These are phyloP conservation scores for Protosalanx chinensis DNA, from an alignment of 2,797 vertebrate genomes.

Conservation along the genomic window DNA sequence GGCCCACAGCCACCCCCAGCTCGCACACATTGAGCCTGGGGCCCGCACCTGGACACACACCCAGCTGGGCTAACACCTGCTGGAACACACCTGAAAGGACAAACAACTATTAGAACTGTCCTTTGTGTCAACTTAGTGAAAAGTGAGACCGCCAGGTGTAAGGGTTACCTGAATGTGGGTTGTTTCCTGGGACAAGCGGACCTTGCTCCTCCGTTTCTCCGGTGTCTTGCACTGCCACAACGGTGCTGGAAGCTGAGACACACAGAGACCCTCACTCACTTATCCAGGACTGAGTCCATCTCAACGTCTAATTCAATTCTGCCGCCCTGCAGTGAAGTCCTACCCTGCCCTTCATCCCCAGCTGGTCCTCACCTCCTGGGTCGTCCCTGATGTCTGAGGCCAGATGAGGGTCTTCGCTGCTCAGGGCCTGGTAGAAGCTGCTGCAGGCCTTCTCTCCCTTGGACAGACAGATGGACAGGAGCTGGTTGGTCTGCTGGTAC, in stretches of 20 bases:
- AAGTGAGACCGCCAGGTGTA: neutral
- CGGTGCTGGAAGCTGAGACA: slow-evolving; percentile 12
- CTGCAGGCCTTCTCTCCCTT: slow-evolving; percentile 57
- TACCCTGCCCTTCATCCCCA: neutral
- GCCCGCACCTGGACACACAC: slow-evolving; percentile 22
- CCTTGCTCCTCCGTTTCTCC: slow-evolving; percentile 3
- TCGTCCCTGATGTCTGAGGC: slow-evolving; percentile 46
- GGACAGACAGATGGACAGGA: slow-evolving; percentile 50
- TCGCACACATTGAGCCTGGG: slow-evolving; percentile 52
- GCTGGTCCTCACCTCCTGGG: neutral
- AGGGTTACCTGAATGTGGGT: slow-evolving; percentile 29
- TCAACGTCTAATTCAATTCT: neutral
- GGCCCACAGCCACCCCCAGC: slow-evolving; percentile 49
- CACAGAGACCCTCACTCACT: neutral
- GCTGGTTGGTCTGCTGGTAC: slow-evolving; percentile 44
- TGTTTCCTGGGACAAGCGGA: slow-evolving; percentile 1
- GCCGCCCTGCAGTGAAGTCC: neutral
- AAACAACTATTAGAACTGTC: neutral
- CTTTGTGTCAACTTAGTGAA: neutral
- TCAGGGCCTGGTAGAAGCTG: slow-evolving; percentile 50
- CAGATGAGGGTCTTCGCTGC: slow-evolving; percentile 44
- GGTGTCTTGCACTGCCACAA: slow-evolving; percentile 44
- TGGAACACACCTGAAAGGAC: slow-evolving; percentile 37
- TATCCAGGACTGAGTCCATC: neutral
- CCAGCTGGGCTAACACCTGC: slow-evolving; percentile 35